These are phyloP conservation scores for Acrobasis repandana DNA, from an alignment of 2,888 invertebrate species.

Conservation along the genomic window DNA sequence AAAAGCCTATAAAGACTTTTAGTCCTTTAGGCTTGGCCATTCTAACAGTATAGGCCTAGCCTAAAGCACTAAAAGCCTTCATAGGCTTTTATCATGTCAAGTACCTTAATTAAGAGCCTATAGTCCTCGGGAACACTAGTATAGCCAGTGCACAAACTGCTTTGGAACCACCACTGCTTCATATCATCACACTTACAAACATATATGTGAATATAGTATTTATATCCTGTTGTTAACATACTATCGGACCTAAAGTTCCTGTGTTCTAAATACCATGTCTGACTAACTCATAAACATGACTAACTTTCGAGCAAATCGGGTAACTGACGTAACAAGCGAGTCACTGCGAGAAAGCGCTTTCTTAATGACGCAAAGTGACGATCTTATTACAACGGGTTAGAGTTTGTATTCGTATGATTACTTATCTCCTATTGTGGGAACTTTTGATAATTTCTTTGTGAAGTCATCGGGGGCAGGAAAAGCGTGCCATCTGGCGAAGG, in stretches of 20 bases:
- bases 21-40: no score
- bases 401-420: not conserved
- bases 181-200: no score
- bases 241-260: not conserved
- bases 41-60: no score
- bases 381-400: not conserved
- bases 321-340: slow-evolving; percentile 18
- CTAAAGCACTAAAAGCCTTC: no score
- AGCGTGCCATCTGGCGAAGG: slow-evolving; percentile 1
- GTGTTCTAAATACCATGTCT: not conserved
- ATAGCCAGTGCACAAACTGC: no score
- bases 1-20: no score
- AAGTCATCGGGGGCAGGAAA: slow-evolving; percentile 23
- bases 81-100: no score
- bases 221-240: not conserved
- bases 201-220: not conserved
- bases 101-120: no score
- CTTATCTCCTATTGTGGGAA: not conserved
- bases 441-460: slow-evolving; percentile 27
- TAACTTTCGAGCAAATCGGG: slow-evolving; percentile 8
- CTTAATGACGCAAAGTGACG: slow-evolving; percentile 36
- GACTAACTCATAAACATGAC: slow-evolving; percentile 12
- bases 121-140: no score
- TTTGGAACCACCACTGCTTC: no score
- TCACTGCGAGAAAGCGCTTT: slow-evolving; percentile 39